Percentiles rank a stretch among this genome's conserved stretches.
phyloP scores from a whole-genome alignment of 2,888 invertebrate genomes.

The Copidosoma aretas region DNA sequence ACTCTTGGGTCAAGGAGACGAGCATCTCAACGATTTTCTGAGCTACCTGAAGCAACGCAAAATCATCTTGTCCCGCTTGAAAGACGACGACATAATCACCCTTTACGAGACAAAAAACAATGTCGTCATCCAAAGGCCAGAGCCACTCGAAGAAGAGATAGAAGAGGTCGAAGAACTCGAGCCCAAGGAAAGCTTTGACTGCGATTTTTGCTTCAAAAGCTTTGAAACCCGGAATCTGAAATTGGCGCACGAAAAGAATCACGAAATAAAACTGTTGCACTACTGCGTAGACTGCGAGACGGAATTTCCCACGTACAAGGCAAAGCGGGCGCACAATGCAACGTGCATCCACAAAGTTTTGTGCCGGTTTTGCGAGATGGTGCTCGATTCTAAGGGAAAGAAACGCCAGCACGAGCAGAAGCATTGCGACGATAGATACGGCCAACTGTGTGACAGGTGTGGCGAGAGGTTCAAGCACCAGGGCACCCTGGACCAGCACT shows the following conservation, averaged over 20 bases:
- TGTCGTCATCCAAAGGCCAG: slow-evolving; percentile 25
- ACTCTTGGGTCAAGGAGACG: slow-evolving; percentile 49
- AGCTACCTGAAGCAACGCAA: slow-evolving; percentile 58
- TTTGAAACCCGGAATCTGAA: slow-evolving; percentile 52
- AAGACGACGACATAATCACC: slow-evolving; percentile 56
- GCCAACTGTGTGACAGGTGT: slow-evolving; percentile 58
- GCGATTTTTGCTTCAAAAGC: slow-evolving; percentile 57
- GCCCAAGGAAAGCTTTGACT: slow-evolving; percentile 45
- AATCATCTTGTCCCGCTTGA: slow-evolving; percentile 55
- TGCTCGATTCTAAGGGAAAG: slow-evolving; percentile 58
- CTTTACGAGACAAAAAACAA: slow-evolving; percentile 55
- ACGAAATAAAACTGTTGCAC: slow-evolving; percentile 57
- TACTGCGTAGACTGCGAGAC: slow-evolving; percentile 58
- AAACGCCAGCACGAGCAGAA: slow-evolving; percentile 61
- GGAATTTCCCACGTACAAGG: slow-evolving; percentile 57
- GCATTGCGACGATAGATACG: slow-evolving; percentile 56
- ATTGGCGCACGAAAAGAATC: slow-evolving; percentile 56
- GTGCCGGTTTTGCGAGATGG: slow-evolving; percentile 55
- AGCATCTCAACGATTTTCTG: slow-evolving; percentile 51
- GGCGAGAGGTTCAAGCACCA: slow-evolving; percentile 61
- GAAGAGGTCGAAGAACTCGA: slow-evolving; percentile 47
- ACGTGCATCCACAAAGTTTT: slow-evolving; percentile 55
- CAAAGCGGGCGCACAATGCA: slow-evolving; percentile 54
- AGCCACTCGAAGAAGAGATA: slow-evolving; percentile 18
- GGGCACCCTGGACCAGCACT: slow-evolving; percentile 59